A percentile compares a stretch with the other conserved stretches of the same genome.
Conservation (phyloP, 2,113 vertebrate genomes). For the Podilymbus podiceps region DNA sequence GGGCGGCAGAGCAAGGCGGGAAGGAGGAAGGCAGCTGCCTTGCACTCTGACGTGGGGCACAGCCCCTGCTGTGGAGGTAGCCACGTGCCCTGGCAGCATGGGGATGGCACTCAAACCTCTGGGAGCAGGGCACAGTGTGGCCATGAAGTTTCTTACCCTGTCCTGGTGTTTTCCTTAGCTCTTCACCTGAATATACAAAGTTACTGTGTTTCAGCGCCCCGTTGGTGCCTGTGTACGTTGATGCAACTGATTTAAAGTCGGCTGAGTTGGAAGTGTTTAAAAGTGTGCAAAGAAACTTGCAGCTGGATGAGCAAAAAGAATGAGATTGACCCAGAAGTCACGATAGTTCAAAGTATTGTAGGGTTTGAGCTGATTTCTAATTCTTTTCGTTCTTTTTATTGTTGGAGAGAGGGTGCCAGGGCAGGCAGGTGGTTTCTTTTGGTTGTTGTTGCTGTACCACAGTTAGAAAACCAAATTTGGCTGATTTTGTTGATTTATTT, state of each 20-base stretch:
- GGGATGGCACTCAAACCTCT: neutral
- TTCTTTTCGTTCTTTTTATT: neutral
- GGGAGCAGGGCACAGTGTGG: too few relatives aligned
- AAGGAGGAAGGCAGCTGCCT: neutral
- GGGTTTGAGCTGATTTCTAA: neutral
- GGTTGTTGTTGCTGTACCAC: neutral
- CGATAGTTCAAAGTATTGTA: neutral
- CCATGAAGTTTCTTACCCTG: neutral
- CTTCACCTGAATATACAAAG: neutral
- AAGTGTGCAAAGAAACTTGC: neutral
- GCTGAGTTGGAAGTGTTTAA: neutral
- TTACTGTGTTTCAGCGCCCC: neutral
- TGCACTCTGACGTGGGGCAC: neutral
- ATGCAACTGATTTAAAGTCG: neutral
- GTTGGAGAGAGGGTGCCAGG: neutral
- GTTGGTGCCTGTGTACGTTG: neutral
- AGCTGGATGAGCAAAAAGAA: neutral
- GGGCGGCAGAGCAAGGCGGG: neutral
- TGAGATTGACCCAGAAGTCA: neutral
- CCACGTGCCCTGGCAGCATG: fast-evolving
- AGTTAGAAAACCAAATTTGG: neutral
- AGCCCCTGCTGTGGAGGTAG: neutral
- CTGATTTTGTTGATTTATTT: neutral
- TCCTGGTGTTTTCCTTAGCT: neutral
- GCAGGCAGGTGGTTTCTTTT: neutral